Evolutionary conservation across 2,888 invertebrate species (phyloP).

Genomic region (Stenchaetothrips biformis): DNA sequence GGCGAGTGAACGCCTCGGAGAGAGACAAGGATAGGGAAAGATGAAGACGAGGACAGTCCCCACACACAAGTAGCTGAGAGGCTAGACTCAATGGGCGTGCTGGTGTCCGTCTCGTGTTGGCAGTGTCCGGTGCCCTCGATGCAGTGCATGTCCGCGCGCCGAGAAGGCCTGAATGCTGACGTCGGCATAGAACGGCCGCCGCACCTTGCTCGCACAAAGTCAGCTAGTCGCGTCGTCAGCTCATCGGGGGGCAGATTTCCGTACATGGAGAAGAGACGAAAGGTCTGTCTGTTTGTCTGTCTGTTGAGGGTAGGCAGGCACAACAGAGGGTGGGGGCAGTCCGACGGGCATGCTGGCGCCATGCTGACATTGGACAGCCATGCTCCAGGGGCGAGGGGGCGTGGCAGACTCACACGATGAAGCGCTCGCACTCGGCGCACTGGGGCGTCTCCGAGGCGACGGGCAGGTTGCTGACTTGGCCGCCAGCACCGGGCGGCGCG

Average conservation of each 20-base stretch:
- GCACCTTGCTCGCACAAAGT: too few relatives aligned
- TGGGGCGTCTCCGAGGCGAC: conserved; percentile 57
- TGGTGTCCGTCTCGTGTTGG: not conserved
- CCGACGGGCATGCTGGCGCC: not conserved
- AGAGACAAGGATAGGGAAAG: not conserved
- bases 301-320: too few relatives aligned
- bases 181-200: too few relatives aligned
- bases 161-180: not conserved
- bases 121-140: not conserved
- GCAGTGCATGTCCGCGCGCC: not conserved
- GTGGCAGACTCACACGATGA: conserved; percentile 73
- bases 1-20: not conserved
- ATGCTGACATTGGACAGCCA: not conserved
- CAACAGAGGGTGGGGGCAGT: not conserved
- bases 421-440: conserved; percentile 81
- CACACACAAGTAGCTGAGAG: conserved; percentile 15
- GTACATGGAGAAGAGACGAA: too few relatives aligned
- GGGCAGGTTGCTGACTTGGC: conserved; percentile 43
- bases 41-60: not conserved
- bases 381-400: not conserved
- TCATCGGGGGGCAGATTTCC: too few relatives aligned
- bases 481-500: conserved; percentile 37
- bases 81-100: not conserved
- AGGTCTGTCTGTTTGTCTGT: too few relatives aligned
- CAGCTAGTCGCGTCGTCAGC: too few relatives aligned